These are phyloP conservation scores for Turritopsis dohrnii DNA, from an alignment of 30 jellyfish, hydroid and myxozoan species.

Conservation along the genomic window DNA sequence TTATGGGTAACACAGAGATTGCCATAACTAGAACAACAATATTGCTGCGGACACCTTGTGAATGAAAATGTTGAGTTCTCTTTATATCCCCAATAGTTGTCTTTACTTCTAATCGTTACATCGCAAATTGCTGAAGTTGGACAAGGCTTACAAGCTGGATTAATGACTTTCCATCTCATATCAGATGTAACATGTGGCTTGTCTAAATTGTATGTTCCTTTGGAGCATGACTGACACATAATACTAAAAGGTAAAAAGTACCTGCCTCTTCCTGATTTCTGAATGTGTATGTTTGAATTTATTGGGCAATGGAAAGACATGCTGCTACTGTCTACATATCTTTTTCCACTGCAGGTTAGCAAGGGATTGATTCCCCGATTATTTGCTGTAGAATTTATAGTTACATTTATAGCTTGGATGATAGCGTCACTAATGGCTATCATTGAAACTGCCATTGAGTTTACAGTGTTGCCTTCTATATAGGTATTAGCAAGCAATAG, in stretches of 20 bases:
- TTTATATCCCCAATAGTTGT: not conserved
- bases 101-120: not conserved
- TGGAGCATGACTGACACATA: not conserved
- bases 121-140: not conserved
- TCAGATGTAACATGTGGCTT: not conserved
- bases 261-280: not conserved
- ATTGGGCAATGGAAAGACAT: not conserved
- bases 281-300: not conserved
- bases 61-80: not conserved
- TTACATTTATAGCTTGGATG: not conserved
- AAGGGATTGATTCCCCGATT: not conserved
- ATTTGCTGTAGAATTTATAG: not conserved
- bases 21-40: not conserved
- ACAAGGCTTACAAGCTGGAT: not conserved
- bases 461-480: not conserved
- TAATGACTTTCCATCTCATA: not conserved
- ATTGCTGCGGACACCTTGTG: not conserved
- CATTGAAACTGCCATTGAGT: not conserved
- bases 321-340: not conserved
- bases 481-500: not conserved
- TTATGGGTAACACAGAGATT: not conserved
- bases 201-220: not conserved
- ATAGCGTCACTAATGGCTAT: not conserved
- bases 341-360: not conserved
- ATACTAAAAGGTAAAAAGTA: not conserved